Base-by-base conservation (phyloP, 2,888 invertebrate species). In the Cephus sareptanus region DNA sequence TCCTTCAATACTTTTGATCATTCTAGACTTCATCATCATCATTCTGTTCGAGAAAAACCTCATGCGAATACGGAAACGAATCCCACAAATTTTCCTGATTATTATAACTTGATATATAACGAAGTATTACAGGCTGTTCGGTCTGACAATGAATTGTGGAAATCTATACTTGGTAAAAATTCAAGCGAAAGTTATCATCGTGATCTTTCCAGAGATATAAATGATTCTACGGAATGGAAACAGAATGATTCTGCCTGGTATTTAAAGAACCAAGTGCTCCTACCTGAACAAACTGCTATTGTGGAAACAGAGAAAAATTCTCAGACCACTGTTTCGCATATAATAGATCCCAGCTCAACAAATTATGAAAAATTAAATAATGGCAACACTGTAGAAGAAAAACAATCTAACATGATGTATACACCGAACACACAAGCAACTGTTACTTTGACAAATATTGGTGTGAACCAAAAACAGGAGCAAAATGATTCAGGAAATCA, bases 71-170 rank as follows among this genome's bases (percentile, higher is more conserved):
- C 40, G 1, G 40, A 56, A 56, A 6, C 2, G 9, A 56, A 56
- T 56, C 23, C 6, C 9, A 71, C 30, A 34, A 71, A 30, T 71
- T 71, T 33, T 30, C 71, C 71, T 4, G 71, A 71, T 34, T 71
- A 71, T 71, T 71, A 71, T 71, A 71, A 71, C 23, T 71, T 71
- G 15, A 71, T 71, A 71, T 71, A 71, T 9, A 71, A 71, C 13
- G 71, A 71, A 34, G 71, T 71, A 33, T 34, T 71, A 31, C 71
- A 71, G 3, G 71, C 71, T 13, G 31, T 71, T 33, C 30, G 13
- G 31, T 71, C 71, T 30, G 33, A 71, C 11, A 34, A 30, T 71
- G 33, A 71, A 15, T 71, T 71, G 6, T 71, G 71, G 71, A 71
- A 71, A 71, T 71, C 33, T 30, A 11, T 71, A 15, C 71, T 31